Evolutionary conservation across 2,113 vertebrate species (phyloP).

Genomic region (Prolemur simus): DNA sequence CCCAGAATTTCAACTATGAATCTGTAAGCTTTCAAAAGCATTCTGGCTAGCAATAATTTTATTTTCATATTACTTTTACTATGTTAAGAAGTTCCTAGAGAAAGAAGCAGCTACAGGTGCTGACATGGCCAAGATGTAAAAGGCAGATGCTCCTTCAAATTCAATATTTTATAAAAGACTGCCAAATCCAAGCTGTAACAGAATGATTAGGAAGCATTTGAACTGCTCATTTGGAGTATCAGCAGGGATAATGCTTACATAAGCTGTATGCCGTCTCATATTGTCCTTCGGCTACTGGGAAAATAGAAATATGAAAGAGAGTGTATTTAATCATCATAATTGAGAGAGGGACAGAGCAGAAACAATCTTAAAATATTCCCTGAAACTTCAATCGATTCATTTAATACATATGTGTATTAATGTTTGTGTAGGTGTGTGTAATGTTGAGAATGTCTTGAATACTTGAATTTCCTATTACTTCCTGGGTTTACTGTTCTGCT

Average conservation of each 20-base stretch:
- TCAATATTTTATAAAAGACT: conserved; percentile 47
- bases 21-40: background rate
- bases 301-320: conserved; percentile 23
- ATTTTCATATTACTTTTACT: conserved; percentile 73
- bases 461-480: background rate
- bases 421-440: background rate
- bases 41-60: conserved; percentile 59
- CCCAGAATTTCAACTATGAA: background rate
- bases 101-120: conserved; percentile 44
- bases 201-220: conserved; percentile 77
- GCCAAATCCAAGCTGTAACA: conserved; percentile 71
- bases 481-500: background rate
- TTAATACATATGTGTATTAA: background rate
- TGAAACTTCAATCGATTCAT: background rate
- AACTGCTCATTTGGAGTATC: conserved; percentile 71
- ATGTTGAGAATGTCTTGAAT: background rate
- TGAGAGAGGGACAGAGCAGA: background rate
- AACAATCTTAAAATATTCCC: background rate
- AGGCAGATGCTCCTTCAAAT: conserved; percentile 76
- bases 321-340: background rate
- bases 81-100: conserved; percentile 75
- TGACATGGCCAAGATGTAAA: conserved; percentile 62
- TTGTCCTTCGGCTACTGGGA: conserved; percentile 44
- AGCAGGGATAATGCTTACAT: conserved; percentile 56
- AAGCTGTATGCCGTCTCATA: conserved; percentile 65